Evolutionary conservation across 2,113 vertebrate species (phyloP).

Genomic region (Megalops atlanticus): DNA sequence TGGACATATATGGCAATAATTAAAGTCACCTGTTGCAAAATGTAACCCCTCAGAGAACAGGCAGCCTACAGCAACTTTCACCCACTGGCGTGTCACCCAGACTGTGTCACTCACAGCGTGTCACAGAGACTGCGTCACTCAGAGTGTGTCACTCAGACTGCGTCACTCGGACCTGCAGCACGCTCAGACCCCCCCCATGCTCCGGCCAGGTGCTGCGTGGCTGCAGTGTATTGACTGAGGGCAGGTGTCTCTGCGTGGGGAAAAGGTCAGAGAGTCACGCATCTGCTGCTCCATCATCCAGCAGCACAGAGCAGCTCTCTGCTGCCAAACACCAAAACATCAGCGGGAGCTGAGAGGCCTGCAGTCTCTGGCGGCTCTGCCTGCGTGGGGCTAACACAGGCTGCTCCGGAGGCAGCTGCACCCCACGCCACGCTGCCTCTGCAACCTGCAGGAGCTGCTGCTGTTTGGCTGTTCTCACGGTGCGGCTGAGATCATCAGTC

Average conservation of each 20-base stretch:
- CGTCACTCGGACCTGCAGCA: too few species aligned
- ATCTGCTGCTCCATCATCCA: conserved; percentile 32
- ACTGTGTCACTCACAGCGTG: too few species aligned
- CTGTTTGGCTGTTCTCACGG: neutral
- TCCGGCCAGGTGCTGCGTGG: too few species aligned
- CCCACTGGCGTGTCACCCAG: too few species aligned
- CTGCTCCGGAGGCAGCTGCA: too few species aligned
- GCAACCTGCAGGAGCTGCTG: neutral
- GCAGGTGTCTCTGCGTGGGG: conserved; percentile 15
- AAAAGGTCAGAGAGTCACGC: conserved; percentile 37
- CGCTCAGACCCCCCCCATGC: too few species aligned
- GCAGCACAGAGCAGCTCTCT: conserved; percentile 15
- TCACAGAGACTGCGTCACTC: too few species aligned
- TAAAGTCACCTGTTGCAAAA: neutral
- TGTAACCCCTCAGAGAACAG: neutral
- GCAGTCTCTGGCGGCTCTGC: neutral
- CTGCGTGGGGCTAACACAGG: neutral
- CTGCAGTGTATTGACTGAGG: too few species aligned
- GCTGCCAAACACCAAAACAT: conserved; percentile 30
- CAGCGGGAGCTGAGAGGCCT: conserved; percentile 10
- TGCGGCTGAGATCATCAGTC: neutral
- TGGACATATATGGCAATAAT: too few species aligned
- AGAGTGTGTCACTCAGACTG: too few species aligned
- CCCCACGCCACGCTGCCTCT: too few species aligned
- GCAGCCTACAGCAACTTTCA: neutral